Evolutionary conservation across 2,113 vertebrate genomes (phyloP).

Genomic region (Trichechus manatus): DNA sequence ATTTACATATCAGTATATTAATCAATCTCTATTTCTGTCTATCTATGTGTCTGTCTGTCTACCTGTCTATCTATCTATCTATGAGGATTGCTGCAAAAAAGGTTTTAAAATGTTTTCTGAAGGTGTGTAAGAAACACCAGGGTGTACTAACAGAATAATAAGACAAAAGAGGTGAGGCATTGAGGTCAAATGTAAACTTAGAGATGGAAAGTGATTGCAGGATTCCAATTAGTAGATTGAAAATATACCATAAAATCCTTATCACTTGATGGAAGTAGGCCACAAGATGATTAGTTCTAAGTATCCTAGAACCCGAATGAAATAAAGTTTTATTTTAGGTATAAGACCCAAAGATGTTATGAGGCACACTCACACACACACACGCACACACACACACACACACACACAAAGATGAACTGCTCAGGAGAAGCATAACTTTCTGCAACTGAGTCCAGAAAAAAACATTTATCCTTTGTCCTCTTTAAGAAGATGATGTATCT

Average conservation of each 20-base stretch:
- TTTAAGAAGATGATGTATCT: not conserved
- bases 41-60: no score
- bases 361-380: no score
- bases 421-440: conserved; percentile 21
- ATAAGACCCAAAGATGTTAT: not conserved
- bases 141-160: not conserved
- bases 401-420: conserved; percentile 5
- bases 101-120: not conserved
- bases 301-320: not conserved
- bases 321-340: not conserved
- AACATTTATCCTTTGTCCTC: not conserved
- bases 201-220: not conserved
- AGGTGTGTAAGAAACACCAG: not conserved
- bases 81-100: not conserved
- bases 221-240: not conserved
- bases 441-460: conserved; percentile 6
- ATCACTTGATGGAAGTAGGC: not conserved
- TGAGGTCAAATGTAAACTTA: not conserved
- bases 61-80: not conserved
- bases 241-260: not conserved
- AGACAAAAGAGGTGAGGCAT: not conserved
- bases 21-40: no score
- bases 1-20: not conserved
- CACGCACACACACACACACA: no score
- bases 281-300: not conserved